Evolutionary conservation across 2,797 vertebrate species (phyloP).

Genomic region (Tachyglossus aculeatus): DNA sequence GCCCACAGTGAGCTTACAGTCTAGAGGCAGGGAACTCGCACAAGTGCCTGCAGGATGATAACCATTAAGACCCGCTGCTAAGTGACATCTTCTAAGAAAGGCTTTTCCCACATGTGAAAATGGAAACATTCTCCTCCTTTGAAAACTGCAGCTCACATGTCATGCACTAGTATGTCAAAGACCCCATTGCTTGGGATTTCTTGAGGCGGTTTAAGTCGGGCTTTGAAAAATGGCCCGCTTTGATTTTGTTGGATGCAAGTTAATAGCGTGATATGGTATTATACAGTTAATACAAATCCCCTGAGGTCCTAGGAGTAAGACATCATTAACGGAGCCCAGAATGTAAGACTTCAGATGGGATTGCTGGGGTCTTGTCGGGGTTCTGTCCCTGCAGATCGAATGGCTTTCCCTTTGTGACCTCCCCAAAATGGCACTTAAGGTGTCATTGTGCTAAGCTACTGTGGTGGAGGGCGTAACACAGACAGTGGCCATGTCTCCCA

Average conservation of each 20-base stretch:
- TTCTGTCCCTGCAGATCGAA: no score
- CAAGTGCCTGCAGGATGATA: no score
- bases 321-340: conserved; percentile 75
- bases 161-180: conserved; percentile 50
- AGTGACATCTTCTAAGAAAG: conserved; percentile 42
- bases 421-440: no score
- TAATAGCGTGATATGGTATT: conserved; percentile 77
- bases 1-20: no score
- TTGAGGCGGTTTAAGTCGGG: conserved; percentile 66
- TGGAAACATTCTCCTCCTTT: conserved; percentile 63
- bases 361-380: no score
- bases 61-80: conserved; percentile 18
- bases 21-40: no score
- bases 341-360: conserved; percentile 71
- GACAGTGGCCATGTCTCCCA: no score
- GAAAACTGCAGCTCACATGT: conserved; percentile 47
- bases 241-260: conserved; percentile 71
- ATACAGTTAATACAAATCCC: no score
- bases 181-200: conserved; percentile 56
- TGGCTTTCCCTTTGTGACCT: no score
- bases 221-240: conserved; percentile 70
- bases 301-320: conserved; percentile 69
- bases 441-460: no score
- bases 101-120: conserved; percentile 57
- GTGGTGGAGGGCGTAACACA: no score